Evolutionary conservation across 2,888 invertebrate species (phyloP).

Genomic region (Eupithecia subfuscata): DNA sequence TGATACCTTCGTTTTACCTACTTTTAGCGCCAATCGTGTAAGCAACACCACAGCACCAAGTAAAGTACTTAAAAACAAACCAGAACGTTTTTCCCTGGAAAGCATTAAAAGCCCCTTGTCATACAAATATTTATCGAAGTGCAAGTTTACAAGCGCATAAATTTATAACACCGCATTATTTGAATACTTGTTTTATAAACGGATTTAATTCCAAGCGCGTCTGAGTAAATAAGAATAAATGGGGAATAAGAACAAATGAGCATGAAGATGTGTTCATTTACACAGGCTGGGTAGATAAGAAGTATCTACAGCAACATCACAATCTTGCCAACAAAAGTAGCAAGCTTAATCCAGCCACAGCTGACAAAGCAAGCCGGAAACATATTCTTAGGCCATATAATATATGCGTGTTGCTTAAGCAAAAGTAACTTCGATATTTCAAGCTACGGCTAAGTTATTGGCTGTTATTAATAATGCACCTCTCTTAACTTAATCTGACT

Average conservation of each 20-base stretch:
- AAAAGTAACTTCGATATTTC: constrained; percentile 82
- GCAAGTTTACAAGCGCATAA: constrained; percentile 54
- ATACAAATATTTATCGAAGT: constrained; percentile 58
- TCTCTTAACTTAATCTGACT: constrained; percentile 83
- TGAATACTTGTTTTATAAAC: constrained; percentile 35
- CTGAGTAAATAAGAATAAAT: constrained; percentile 18
- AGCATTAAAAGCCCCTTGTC: constrained; percentile 60
- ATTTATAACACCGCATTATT: constrained; percentile 47
- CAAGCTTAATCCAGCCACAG: constrained; percentile 57
- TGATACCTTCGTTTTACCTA: not conserved
- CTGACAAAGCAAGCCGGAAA: constrained; percentile 81
- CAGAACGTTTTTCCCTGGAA: constrained; percentile 38
- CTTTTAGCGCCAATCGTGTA: not conserved
- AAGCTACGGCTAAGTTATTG: constrained; percentile 79
- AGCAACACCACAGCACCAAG: not conserved
- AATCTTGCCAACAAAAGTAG: constrained; percentile 57
- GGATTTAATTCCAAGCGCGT: constrained; percentile 25
- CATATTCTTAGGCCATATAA: constrained; percentile 77
- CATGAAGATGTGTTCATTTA: constrained; percentile 19
- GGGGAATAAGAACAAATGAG: not conserved
- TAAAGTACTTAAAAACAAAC: not conserved
- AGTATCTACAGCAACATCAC: constrained; percentile 50
- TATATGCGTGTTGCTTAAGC: constrained; percentile 80
- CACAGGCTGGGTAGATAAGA: constrained; percentile 13
- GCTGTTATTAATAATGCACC: constrained; percentile 80